A percentile compares a stretch with the other conserved stretches of the same genome.
Evolutionary conservation across 2,888 invertebrate species (phyloP).

Genomic region (Drosophila bunnanda): DNA sequence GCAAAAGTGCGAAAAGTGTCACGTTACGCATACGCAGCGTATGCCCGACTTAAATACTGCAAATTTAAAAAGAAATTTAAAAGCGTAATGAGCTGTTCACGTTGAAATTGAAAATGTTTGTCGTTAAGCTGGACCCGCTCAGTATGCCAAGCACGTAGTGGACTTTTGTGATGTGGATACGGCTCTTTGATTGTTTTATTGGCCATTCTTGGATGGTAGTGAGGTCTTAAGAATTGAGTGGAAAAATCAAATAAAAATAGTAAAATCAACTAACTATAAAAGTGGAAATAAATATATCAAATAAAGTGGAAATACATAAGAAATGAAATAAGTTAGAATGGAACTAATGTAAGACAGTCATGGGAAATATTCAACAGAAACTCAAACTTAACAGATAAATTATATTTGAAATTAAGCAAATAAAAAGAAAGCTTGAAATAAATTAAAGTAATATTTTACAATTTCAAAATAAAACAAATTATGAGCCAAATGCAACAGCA

Average conservation of each 20-base stretch:
- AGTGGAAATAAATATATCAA: background rate
- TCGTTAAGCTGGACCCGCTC: constrained; percentile 56
- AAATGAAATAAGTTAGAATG: no score
- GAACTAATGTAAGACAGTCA: background rate
- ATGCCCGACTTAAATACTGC: constrained; percentile 42
- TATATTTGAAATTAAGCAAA: no score
- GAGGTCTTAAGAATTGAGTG: background rate
- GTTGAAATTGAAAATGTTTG: constrained; percentile 59
- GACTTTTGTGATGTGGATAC: constrained; percentile 55
- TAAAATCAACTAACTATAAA: background rate
- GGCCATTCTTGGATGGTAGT: constrained; percentile 35
- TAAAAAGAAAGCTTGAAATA: background rate
- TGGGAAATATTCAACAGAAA: background rate
- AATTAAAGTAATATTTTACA: background rate
- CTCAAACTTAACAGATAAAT: background rate
- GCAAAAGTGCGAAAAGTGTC: constrained; percentile 51
- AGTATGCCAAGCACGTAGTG: constrained; percentile 69
- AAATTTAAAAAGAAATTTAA: constrained; percentile 58
- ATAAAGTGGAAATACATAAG: background rate
- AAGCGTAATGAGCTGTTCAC: constrained; percentile 60
- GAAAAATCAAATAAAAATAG: constrained; percentile 6
- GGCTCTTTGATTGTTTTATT: constrained; percentile 53
- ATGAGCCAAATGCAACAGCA: constrained; percentile 67
- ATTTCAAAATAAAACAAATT: constrained; percentile 1
- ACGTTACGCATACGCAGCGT: constrained; percentile 74